Base-by-base conservation (phyloP, 2,797 vertebrate genomes). In the Squalus acanthias region DNA sequence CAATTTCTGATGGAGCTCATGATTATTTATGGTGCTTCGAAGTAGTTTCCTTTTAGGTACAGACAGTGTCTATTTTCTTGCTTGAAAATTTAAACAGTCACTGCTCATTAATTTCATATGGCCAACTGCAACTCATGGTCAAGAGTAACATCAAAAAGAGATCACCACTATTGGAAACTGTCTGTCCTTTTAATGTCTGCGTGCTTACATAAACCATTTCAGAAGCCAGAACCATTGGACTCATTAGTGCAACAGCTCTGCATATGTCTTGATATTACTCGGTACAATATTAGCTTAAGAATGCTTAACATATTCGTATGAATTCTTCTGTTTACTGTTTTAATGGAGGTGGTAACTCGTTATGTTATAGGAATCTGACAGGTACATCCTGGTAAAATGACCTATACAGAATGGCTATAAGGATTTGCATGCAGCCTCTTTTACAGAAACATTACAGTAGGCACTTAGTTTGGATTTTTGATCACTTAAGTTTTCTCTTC, bases 1-100 rank as follows among this genome's bases (percentile, higher is more conserved):
- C 91, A 65, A 93, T 93, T 93, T n/a, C 63, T 93, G 6, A 22
- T n/a, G 63, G 13, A 57, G 33, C 33, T 93, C 63, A 93, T 39
- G 63, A 93, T 29, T 69, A 69, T 93, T 93, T 93, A 89, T 89
- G 87, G 50, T 57, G 53, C 53, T 93, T 93, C 33, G 67, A 22
- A 67, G n/a, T 67, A 39, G 15, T 65, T 93, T n/a, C 26, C 50
- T 33, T 53, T 53, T 26, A 26, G 46, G 82, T 15, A 24, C 82
- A 91, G 33, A 92, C 13, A 60, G 88, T n/a, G 17, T 69, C 67
- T 46, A 69, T 69, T 94, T 69, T 94, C 33, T 94, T 70, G 33
- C 24, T 93, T 63, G 57, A 29, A 53, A 93, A 93, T 67, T 17
- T 70, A 94, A n/a, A 94, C 53, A 57, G 92, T 94, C 92, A 69